Percentiles rank a stretch among this genome's conserved stretches.
phyloP scores from a whole-genome alignment of 2,888 invertebrate genomes.

The Agriopis leucophaearia region DNA sequence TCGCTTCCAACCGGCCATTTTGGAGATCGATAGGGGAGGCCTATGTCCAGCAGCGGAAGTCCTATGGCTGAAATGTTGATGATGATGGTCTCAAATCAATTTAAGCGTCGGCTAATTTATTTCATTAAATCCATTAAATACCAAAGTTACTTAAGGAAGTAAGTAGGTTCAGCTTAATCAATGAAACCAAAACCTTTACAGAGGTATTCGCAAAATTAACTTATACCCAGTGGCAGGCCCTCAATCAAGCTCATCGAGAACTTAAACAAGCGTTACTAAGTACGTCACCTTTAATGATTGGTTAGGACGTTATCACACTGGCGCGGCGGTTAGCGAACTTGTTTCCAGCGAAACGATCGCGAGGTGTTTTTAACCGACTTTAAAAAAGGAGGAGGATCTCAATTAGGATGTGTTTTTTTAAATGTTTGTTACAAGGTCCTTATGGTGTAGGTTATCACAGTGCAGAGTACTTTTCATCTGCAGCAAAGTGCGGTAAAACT shows the following conservation, averaged over 20 bases:
- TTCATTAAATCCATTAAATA: not conserved
- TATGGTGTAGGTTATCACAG: too few species aligned
- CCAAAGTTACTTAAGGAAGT: not conserved
- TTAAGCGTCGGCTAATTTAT: not conserved
- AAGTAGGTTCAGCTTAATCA: not conserved
- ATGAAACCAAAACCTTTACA: not conserved
- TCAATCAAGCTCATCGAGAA: conserved; percentile 9
- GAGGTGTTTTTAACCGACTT: too few species aligned
- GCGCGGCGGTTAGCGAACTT: not conserved
- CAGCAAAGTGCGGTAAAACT: too few species aligned
- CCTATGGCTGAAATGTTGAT: too few species aligned
- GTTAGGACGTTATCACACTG: not conserved
- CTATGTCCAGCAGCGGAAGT: too few species aligned
- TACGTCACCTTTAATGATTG: conserved; percentile 10
- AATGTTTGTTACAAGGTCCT: too few species aligned
- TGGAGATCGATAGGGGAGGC: too few species aligned
- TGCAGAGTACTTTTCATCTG: too few species aligned
- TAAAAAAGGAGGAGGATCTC: too few species aligned
- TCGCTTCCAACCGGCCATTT: too few species aligned
- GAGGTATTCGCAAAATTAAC: not conserved
- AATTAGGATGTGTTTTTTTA: too few species aligned
- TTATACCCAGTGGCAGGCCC: not conserved
- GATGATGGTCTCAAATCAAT: not conserved
- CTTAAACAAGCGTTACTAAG: conserved; percentile 17
- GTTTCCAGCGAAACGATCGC: not conserved